phyloP scores from a whole-genome alignment of 2,888 invertebrate species.

The Drosophila leonis region DNA sequence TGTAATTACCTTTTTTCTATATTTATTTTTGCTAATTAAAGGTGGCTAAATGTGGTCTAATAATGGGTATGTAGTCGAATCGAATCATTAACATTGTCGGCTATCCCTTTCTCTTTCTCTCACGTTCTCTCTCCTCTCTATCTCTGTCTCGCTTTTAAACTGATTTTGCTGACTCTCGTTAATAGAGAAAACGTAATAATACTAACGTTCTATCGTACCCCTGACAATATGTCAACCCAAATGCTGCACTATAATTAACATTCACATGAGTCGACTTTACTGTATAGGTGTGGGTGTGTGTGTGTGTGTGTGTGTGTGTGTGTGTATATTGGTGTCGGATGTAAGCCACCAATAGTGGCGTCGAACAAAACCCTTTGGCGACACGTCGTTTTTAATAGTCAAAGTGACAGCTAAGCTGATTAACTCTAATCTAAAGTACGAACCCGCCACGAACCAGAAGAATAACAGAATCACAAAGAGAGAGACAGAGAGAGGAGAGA shows the following conservation, averaged over 20 bases:
- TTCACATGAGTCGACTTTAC: constrained; percentile 36
- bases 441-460: constrained; percentile 25
- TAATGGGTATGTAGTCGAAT: background rate
- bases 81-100: background rate
- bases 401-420: constrained; percentile 79
- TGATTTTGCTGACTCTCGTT: background rate
- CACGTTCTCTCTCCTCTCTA: background rate
- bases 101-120: background rate
- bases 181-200: constrained; percentile 21
- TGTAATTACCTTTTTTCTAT: background rate
- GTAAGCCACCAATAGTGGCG: constrained; percentile 47
- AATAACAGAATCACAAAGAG: constrained; percentile 25
- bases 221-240: constrained; percentile 47
- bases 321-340: constrained; percentile 28
- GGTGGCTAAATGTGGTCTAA: background rate
- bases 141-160: background rate
- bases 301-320: background rate
- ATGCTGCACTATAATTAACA: constrained; percentile 53
- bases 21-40: background rate
- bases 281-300: constrained; percentile 6
- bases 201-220: constrained; percentile 10
- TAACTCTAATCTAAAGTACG: constrained; percentile 75
- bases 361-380: constrained; percentile 49
- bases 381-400: constrained; percentile 72
- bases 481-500: background rate